phyloP scores from a whole-genome alignment of 2,113 vertebrate genomes.

The Chionis minor region DNA sequence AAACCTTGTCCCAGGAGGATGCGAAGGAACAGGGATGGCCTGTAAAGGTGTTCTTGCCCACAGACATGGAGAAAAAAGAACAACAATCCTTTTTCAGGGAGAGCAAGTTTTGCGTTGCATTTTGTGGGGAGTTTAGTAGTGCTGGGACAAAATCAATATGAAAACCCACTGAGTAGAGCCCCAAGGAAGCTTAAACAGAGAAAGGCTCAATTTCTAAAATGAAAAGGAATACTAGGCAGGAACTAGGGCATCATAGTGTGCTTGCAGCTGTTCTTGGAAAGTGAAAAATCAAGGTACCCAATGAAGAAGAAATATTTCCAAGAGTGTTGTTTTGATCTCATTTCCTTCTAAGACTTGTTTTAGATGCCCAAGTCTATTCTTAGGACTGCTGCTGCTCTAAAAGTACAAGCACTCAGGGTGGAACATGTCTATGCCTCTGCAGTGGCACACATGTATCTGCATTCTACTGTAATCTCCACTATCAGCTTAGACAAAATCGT shows the following conservation, averaged over 20 bases:
- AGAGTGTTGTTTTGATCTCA: background rate
- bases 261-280: background rate
- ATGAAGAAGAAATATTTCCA: background rate
- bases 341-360: background rate
- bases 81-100: background rate
- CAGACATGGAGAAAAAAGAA: accelerated
- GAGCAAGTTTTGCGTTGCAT: background rate
- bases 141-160: background rate
- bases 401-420: background rate
- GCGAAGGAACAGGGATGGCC: background rate
- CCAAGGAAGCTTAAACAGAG: background rate
- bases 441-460: background rate
- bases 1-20: background rate
- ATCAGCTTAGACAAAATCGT: background rate
- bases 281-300: background rate
- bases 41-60: background rate
- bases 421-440: background rate
- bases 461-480: background rate
- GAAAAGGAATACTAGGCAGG: background rate
- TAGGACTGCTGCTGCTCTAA: background rate
- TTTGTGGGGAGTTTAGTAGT: background rate
- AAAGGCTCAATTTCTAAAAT: background rate
- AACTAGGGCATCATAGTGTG: background rate
- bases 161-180: background rate
- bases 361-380: background rate